Conservation (phyloP, 2,797 vertebrate species). For the Mus minutoides region DNA sequence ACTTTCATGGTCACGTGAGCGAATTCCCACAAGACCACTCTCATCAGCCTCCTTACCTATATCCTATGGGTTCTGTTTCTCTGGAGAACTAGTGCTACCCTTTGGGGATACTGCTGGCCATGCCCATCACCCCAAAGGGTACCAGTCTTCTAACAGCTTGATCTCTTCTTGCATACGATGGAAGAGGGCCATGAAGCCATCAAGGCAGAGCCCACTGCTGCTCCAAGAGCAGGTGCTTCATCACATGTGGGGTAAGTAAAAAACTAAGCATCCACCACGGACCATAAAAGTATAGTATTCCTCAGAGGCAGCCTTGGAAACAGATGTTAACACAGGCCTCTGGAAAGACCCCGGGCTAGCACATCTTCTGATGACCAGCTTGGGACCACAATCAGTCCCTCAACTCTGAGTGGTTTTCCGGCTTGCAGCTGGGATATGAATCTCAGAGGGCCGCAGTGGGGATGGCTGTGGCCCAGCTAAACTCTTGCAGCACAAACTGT, state of each 20-base stretch:
- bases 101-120: neutral
- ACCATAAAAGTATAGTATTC: no score
- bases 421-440: neutral
- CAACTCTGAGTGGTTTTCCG: neutral
- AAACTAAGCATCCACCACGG: neutral
- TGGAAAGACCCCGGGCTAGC: neutral
- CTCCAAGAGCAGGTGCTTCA: neutral
- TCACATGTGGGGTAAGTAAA: no score
- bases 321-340: neutral
- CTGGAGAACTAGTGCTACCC: neutral
- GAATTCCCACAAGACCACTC: neutral
- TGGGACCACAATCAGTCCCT: neutral
- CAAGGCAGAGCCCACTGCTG: neutral
- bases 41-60: neutral
- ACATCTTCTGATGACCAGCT: no score
- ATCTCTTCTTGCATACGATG: neutral
- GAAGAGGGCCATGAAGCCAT: neutral
- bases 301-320: neutral
- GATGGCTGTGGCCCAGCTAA: neutral
- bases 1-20: neutral
- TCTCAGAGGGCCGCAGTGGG: neutral
- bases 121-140: accelerated
- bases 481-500: neutral
- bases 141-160: neutral
- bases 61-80: neutral